Percentiles rank a stretch among this genome's conserved stretches.
Conservation (phyloP, 2,797 vertebrate genomes). For the Clarias pachynema region DNA sequence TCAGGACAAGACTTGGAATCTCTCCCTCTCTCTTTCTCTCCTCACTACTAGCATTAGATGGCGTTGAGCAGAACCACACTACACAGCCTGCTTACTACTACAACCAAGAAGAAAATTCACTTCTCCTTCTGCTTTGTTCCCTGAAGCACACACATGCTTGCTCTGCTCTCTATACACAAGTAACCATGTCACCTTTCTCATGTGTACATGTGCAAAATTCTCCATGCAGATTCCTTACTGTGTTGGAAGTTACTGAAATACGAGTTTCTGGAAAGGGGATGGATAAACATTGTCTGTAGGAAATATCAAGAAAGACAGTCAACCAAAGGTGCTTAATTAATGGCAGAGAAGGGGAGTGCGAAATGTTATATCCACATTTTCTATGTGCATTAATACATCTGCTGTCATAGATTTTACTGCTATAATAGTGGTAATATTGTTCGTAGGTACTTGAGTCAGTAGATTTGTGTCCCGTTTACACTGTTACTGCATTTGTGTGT, state of each 20-base stretch:
- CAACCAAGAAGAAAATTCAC: constrained; percentile 74
- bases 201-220: constrained; percentile 21
- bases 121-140: constrained; percentile 73
- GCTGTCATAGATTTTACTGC: constrained; percentile 35
- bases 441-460: constrained; percentile 38
- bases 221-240: constrained; percentile 30
- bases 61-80: constrained; percentile 75
- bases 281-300: constrained; percentile 47
- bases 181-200: constrained; percentile 9
- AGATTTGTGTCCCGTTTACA: constrained; percentile 54
- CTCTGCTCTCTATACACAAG: constrained; percentile 59
- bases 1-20: constrained; percentile 19
- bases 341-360: constrained; percentile 40
- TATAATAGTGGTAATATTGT: constrained; percentile 51
- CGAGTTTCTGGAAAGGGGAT: background rate
- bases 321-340: constrained; percentile 44
- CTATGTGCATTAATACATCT: constrained; percentile 51
- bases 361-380: constrained; percentile 62
- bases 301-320: constrained; percentile 49
- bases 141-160: constrained; percentile 49
- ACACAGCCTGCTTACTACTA: constrained; percentile 74
- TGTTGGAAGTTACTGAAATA: constrained; percentile 48
- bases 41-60: constrained; percentile 61
- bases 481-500: constrained; percentile 43
- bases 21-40: constrained; percentile 19